A percentile compares a stretch with the other conserved stretches of the same genome.
Conservation (phyloP, 2,888 invertebrate species). For the Luperina testacea region DNA sequence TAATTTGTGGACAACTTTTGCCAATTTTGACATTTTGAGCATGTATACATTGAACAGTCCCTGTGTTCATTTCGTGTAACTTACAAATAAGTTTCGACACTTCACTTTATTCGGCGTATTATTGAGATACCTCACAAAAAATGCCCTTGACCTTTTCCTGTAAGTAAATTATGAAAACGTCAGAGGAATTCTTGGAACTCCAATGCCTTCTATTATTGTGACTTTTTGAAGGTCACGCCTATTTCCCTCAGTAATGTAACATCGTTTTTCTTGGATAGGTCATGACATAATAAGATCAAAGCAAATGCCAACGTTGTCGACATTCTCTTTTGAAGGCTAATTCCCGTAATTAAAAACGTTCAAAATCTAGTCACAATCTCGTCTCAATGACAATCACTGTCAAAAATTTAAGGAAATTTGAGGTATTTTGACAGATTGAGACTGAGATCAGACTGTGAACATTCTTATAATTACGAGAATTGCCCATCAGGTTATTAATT, state of each 20-base stretch:
- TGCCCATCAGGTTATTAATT: not conserved
- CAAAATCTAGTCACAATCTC: too few species aligned
- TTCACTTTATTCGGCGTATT: not conserved
- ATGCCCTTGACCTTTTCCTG: conserved; percentile 10
- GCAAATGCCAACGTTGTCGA: conserved; percentile 10
- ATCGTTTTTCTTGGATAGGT: conserved; percentile 19
- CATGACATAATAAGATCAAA: conserved; percentile 16
- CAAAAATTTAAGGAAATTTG: too few species aligned
- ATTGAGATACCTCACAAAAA: not conserved
- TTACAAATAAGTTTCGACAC: not conserved
- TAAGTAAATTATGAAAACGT: not conserved
- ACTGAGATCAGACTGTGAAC: too few species aligned
- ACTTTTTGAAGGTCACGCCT: conserved; percentile 5
- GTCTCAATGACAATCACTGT: too few species aligned
- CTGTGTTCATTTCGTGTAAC: not conserved
- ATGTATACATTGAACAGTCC: not conserved
- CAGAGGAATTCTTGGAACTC: conserved; percentile 3
- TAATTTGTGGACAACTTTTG: not conserved
- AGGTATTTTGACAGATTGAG: too few species aligned
- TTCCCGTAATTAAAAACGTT: too few species aligned
- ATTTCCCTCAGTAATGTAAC: conserved; percentile 1
- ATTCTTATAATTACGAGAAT: too few species aligned
- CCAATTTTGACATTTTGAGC: not conserved
- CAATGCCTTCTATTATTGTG: not conserved
- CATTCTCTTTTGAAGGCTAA: too few species aligned